These are phyloP conservation scores for Saimiri boliviensis DNA, from an alignment of 2,113 vertebrate species.

Conservation along the genomic window DNA sequence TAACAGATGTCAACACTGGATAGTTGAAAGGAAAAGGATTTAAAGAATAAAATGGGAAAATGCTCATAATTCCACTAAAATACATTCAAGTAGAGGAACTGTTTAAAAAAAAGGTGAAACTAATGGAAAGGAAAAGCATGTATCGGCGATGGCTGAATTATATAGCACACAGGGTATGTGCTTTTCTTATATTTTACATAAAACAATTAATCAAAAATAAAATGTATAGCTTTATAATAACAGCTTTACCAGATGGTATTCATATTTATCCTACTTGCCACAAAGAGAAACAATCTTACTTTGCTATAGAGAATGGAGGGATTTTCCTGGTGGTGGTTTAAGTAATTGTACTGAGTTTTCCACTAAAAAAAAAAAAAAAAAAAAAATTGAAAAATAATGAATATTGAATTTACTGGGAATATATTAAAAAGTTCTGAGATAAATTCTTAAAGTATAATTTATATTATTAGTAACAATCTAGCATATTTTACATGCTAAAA, in stretches of 20 bases:
- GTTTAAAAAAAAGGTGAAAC: not conserved
- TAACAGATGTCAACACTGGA: conserved; percentile 36
- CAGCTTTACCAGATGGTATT: not conserved
- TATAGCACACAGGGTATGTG: not conserved
- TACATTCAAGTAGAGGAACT: conserved; percentile 18
- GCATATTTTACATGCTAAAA: not conserved
- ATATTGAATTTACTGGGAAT: conserved; percentile 9
- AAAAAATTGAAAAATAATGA: conserved; percentile 38
- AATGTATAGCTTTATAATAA: conserved; percentile 37
- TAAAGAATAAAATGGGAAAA: conserved; percentile 54
- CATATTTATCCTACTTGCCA: conserved; percentile 44
- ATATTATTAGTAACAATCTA: not conserved
- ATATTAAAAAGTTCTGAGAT: not conserved
- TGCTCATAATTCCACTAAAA: conserved; percentile 32
- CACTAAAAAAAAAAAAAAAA: not conserved
- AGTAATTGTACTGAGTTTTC: conserved; percentile 48
- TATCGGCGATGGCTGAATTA: not conserved
- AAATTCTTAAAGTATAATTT: not conserved
- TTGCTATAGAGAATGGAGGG: not conserved
- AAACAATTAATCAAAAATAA: conserved; percentile 46
- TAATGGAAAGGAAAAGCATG: not conserved
- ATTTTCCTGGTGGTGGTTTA: conserved; percentile 50
- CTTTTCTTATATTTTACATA: not conserved
- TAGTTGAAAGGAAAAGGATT: conserved; percentile 53
- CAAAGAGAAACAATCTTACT: conserved; percentile 67